A percentile compares a stretch with the other conserved stretches of the same genome.
phyloP scores from a whole-genome alignment of 2,797 vertebrate species.

The Tachyglossus aculeatus region DNA sequence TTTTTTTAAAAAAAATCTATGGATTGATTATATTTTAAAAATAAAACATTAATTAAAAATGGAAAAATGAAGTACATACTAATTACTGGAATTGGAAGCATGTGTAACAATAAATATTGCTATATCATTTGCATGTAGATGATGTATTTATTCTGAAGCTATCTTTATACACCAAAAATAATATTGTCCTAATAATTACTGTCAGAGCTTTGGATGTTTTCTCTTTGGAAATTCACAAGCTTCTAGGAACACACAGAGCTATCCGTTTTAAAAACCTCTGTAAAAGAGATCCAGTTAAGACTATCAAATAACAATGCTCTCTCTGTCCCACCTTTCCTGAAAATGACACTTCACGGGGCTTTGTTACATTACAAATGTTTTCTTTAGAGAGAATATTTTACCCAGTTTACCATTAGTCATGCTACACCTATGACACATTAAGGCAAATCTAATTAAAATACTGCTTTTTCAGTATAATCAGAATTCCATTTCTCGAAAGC shows the following conservation, averaged over 20 bases:
- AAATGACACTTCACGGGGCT: neutral
- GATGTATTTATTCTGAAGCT: conserved; percentile 38
- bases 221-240: conserved; percentile 15
- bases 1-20: conserved; percentile 22
- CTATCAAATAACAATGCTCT: neutral
- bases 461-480: neutral
- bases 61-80: conserved; percentile 28
- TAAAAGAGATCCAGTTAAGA: conserved; percentile 29
- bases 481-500: no score
- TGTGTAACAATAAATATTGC: conserved; percentile 23
- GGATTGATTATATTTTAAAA: conserved; percentile 51
- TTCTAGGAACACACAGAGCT: neutral
- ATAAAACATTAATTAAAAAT: conserved; percentile 37
- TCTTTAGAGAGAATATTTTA: conserved; percentile 3
- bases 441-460: neutral
- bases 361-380: conserved; percentile 21
- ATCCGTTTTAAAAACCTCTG: conserved; percentile 13
- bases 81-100: conserved; percentile 41
- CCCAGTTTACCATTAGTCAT: conserved; percentile 1
- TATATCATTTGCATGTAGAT: conserved; percentile 54
- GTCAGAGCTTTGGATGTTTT: conserved; percentile 33
- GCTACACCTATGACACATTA: neutral
- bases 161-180: conserved; percentile 14
- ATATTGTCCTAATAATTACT: conserved; percentile 40
- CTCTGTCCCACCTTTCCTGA: neutral